phyloP scores from a whole-genome alignment of 2,888 invertebrate genomes.

The Cephus runcator region DNA sequence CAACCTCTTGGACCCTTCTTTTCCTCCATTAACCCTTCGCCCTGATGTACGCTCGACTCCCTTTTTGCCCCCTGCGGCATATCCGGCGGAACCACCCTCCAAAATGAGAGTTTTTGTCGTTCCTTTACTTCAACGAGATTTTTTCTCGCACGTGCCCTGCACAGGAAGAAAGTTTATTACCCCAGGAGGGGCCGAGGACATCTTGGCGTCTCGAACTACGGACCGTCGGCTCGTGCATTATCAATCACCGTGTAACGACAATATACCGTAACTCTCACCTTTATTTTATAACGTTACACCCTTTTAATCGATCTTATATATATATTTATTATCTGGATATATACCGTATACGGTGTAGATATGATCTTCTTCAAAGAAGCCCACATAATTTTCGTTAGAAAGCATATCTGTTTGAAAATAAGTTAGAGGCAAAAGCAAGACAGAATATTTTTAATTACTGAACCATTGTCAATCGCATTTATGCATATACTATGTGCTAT shows the following conservation, averaged over 20 bases:
- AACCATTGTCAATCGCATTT: conserved; percentile 35
- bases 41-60: conserved; percentile 1
- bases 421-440: conserved; percentile 1
- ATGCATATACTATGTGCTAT: conserved; percentile 4
- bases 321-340: neutral
- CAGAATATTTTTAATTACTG: conserved; percentile 22
- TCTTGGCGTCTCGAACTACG: neutral
- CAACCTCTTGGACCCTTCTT: conserved; percentile 12
- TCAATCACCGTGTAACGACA: conserved; percentile 16
- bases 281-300: conserved; percentile 27
- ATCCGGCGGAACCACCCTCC: conserved; percentile 23
- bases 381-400: neutral
- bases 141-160: neutral
- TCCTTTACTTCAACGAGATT: conserved; percentile 13
- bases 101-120: conserved; percentile 3
- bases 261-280: conserved; percentile 18
- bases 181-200: neutral
- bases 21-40: conserved; percentile 2
- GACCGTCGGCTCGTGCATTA: conserved; percentile 13
- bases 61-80: conserved; percentile 8
- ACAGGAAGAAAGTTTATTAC: neutral
- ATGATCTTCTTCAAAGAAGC: neutral
- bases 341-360: neutral
- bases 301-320: conserved; percentile 3
- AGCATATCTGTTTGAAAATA: neutral